Evolutionary conservation across 1,140 invertebrate species (phyloP).

Genomic region (Stegodyphus dumicola): DNA sequence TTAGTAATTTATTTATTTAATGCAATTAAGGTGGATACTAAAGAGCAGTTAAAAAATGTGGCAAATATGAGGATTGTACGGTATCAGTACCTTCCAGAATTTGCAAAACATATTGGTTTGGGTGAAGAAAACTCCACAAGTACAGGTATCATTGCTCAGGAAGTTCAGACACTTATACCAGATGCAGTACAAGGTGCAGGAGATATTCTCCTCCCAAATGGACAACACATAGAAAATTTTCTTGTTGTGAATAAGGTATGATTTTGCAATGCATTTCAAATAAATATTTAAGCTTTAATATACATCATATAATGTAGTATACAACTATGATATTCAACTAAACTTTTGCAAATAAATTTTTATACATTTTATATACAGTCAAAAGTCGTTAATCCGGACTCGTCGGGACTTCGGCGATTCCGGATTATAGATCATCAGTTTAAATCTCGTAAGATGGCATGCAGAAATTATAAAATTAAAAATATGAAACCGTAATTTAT

Average conservation of each 20-base stretch:
- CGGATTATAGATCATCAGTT: too few species aligned
- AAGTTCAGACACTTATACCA: slow-evolving; percentile 89
- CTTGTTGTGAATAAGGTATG: slow-evolving; percentile 92
- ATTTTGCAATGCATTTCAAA: too few species aligned
- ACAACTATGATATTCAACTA: too few species aligned
- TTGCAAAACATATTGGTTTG: slow-evolving; percentile 86
- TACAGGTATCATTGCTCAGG: slow-evolving; percentile 95
- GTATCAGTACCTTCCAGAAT: slow-evolving; percentile 90
- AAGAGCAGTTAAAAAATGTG: slow-evolving; percentile 89
- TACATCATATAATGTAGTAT: too few species aligned
- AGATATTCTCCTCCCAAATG: slow-evolving; percentile 85
- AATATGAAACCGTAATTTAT: too few species aligned
- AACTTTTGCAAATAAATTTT: too few species aligned
- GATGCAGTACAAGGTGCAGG: slow-evolving; percentile 95
- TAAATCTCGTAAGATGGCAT: too few species aligned
- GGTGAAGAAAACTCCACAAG: slow-evolving; percentile 73
- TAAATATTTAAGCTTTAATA: too few species aligned
- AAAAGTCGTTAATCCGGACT: too few species aligned
- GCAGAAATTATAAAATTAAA: too few species aligned
- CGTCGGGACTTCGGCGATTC: too few species aligned
- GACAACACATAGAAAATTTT: slow-evolving; percentile 90
- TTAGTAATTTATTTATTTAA: not conserved
- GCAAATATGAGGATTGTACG: slow-evolving; percentile 89
- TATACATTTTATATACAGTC: too few species aligned
- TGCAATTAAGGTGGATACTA: slow-evolving; percentile 77